A percentile compares a stretch with the other conserved stretches of the same genome.
Conservation (phyloP, 2,888 invertebrate species). For the Chironomus tentans region DNA sequence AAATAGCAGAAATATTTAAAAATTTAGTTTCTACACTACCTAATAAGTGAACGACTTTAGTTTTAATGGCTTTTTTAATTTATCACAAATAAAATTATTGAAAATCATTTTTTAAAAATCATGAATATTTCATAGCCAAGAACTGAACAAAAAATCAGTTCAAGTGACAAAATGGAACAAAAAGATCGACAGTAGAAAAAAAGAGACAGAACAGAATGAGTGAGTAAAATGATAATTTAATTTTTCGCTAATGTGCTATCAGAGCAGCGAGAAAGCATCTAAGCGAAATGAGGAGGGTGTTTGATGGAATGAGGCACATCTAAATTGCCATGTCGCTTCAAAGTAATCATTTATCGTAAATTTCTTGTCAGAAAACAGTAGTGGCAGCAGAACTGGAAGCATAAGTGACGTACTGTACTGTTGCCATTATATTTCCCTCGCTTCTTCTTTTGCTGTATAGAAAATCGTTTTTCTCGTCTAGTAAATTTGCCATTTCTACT, state of each 20-base stretch:
- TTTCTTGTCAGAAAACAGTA: neutral
- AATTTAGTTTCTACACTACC: too few species aligned
- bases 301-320: neutral
- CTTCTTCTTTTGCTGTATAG: too few species aligned
- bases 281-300: neutral
- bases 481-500: neutral
- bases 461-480: neutral
- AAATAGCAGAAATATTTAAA: too few species aligned
- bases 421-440: neutral
- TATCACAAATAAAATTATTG: too few species aligned
- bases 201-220: neutral
- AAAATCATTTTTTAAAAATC: too few species aligned
- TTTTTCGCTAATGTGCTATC: constrained; percentile 23
- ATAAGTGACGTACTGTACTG: constrained; percentile 5
- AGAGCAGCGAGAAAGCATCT: neutral
- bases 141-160: too few species aligned
- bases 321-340: constrained; percentile 23
- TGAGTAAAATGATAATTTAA: constrained; percentile 20
- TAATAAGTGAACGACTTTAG: too few species aligned
- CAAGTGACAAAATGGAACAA: too few species aligned
- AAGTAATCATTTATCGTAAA: constrained; percentile 22
- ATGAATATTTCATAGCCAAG: too few species aligned
- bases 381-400: neutral
- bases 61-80: too few species aligned
- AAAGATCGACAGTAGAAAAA: too few species aligned